Conservation (phyloP, 2,797 vertebrate species). For the Anguilla megastoma region DNA sequence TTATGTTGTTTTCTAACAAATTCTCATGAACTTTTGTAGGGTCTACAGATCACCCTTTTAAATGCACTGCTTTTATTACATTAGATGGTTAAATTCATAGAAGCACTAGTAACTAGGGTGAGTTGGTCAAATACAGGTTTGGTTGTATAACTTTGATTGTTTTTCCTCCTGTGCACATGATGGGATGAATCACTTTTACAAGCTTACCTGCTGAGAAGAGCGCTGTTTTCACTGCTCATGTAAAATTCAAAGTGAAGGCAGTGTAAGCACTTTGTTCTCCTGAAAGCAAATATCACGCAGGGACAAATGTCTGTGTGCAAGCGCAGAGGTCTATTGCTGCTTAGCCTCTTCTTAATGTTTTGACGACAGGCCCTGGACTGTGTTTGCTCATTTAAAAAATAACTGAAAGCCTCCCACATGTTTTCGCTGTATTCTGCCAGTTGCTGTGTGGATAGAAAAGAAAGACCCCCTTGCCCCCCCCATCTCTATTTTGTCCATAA, state of each 20-base stretch:
- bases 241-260: not conserved
- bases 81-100: not conserved
- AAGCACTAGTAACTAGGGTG: not conserved
- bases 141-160: not conserved
- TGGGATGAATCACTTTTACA: not conserved
- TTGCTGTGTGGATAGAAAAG: not conserved
- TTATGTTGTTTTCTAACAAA: not conserved
- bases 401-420: not conserved
- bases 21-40: not conserved
- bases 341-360: not conserved
- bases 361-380: not conserved
- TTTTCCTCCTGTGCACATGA: not conserved
- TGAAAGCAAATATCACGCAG: not conserved
- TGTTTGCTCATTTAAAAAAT: not conserved
- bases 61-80: not conserved
- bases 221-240: not conserved
- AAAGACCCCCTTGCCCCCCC: not conserved
- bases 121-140: not conserved
- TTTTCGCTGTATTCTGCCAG: slow-evolving; percentile 9
- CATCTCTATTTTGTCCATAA: slow-evolving; percentile 16
- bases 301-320: not conserved
- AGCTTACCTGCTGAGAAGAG: not conserved
- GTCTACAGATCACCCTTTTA: not conserved
- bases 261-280: not conserved
- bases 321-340: not conserved